Base-by-base conservation (phyloP, 2,888 invertebrate genomes). In the Gnatocerus cornutus region DNA sequence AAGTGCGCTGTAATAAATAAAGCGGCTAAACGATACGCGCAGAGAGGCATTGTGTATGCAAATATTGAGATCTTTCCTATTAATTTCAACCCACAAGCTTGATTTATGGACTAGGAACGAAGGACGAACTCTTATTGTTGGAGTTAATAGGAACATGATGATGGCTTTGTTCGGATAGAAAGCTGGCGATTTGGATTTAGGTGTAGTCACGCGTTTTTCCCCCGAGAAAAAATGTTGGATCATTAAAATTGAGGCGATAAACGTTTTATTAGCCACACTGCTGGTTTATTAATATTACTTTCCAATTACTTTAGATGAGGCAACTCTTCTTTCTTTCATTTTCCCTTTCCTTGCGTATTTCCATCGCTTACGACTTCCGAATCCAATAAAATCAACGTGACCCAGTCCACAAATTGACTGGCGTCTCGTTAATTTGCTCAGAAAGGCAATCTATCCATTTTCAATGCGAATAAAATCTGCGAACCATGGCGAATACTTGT, bases 61-160 rank as follows among this genome's bases (percentile, higher is more conserved):
- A 71, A 72, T 75, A 69, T 67, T 48, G 69, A 41, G 69, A 71
- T 72, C 71, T 74, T 71, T 75, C 73, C 73, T 72, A 73, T 73
- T 76, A 73, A 72, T 72, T 72, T 71, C 76, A 71, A 52, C 74
- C 74, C 74, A 73, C 72, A 52, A 65, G 39, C 14, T 37, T 74
- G 71, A 74, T 75, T 75, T 75, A 73, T 74, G 70, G 63, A 61
- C 69, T 53, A 64, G 70, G 63, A 33, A 29, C 43, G 73, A 73
- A 75, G 75, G 73, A 72, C 73, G 72, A 66, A 74, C 71, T 74
- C 30, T 30, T 41, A 63, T 63, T 62, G 30, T 62, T 62, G 45
- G 27, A 30, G 30, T 52, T 52, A 46, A 14, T 14, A 13, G 46
- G 53, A 53, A 33, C 29, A 33, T 30, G 33, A n/a, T 10, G 53